phyloP scores from a whole-genome alignment of 2,888 invertebrate genomes.

The Andrena trimmerana region DNA sequence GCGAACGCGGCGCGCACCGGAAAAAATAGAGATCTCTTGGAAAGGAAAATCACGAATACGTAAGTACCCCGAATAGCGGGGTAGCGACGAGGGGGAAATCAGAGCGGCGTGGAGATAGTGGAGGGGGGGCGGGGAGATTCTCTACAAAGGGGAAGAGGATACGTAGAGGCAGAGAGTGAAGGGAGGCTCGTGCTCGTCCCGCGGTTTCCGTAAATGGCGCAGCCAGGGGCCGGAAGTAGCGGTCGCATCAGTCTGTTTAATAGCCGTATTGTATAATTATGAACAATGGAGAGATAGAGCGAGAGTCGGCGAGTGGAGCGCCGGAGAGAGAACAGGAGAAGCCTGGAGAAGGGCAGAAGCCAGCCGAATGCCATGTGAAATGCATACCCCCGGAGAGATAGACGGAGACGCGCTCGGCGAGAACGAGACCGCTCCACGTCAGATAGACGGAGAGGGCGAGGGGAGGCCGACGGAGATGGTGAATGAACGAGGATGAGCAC shows the following conservation, averaged over 20 bases:
- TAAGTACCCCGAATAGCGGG: constrained; percentile 14
- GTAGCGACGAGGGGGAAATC: constrained; percentile 24
- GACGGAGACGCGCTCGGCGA: constrained; percentile 44
- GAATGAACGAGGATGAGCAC: constrained; percentile 62
- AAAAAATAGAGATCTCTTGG: constrained; percentile 28
- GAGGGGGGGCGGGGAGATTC: constrained; percentile 29
- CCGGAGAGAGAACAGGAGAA: constrained; percentile 70
- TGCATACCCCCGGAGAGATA: constrained; percentile 64
- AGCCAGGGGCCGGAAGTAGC: constrained; percentile 80
- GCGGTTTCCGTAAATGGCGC: constrained; percentile 81
- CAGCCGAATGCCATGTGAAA: constrained; percentile 74
- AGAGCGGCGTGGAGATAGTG: background rate
- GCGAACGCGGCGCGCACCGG: constrained; percentile 15
- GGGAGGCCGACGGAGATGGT: constrained; percentile 43
- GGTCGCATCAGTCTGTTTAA: constrained; percentile 85
- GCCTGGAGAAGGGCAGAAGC: constrained; percentile 74
- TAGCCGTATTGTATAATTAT: constrained; percentile 85
- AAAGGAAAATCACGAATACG: constrained; percentile 5
- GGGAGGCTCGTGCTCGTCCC: constrained; percentile 73
- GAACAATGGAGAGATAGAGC: constrained; percentile 81
- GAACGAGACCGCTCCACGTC: constrained; percentile 30
- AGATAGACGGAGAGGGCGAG: constrained; percentile 25
- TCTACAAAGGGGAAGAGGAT: constrained; percentile 17
- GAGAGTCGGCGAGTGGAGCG: constrained; percentile 42
- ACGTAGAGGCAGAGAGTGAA: constrained; percentile 49